Base-by-base conservation (phyloP, 2,888 invertebrate genomes). In the Agrotis puta region DNA sequence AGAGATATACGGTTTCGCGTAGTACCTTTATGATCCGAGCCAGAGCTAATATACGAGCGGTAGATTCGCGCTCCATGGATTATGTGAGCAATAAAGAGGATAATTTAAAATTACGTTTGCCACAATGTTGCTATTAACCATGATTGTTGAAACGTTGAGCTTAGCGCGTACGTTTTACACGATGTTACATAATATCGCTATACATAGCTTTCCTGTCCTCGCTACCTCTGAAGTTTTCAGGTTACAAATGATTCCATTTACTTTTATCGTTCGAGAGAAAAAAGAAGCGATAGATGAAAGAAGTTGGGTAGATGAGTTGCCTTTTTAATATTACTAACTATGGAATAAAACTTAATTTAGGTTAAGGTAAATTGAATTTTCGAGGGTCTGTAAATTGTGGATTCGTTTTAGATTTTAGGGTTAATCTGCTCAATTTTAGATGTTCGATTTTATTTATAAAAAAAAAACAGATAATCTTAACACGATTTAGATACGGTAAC, bases 41-140 rank as follows among this genome's bases (percentile, higher is more conserved):
- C 84, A 87, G 87, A 85, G 90, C 89, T 94, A 92, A 94, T 92
- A 91, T 92, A 94, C 88, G 92, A 88, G 88, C 89, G 88, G 88
- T 86, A 92, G 91, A 92, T 92, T 91, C 90, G 88, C 92, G 90
- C 91, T 90, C 85, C 90, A 90, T 90, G 92, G 92, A 93, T 93
- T 94, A 93, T 90, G 89, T 89, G 89, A 88, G 92, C 90, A 91
- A 92, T 94, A 94, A 94, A 93, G 90, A 90, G 91, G 89, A 94
- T 94, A 92, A 94, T 93, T 94, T 92, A 89, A 93, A 94, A 94
- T 93, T 93, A 92, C 91, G 88, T 90, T 90, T 89, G 86, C 90
- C 89, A 92, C 91, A 91, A 92, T 90, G 91, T 92, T 91, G 91
- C 88, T 88, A 89, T 92, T 91, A 93, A 89, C 87, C 87, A 86